Base-by-base conservation (phyloP, 2,888 invertebrate genomes). In the Boloria euphrosyne region DNA sequence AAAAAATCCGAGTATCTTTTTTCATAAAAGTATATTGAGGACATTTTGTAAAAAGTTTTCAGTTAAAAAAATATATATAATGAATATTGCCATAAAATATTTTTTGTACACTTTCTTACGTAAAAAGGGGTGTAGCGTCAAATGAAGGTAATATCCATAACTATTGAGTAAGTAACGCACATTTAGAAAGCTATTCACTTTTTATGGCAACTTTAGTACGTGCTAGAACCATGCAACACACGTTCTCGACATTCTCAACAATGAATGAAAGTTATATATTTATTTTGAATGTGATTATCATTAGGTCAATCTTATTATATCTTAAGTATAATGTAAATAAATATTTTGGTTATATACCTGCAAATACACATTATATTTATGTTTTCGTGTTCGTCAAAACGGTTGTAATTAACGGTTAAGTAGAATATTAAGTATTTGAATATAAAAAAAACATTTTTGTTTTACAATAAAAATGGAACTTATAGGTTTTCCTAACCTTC, bases 61-160 rank as follows among this genome's bases (percentile, higher is more conserved):
- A 10, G 31, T 38, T 38, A 38, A 38, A 38, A 38, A 16, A 10
- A 27, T 27, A 31, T 18, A 14, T 1, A 16, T 17, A 43, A 46
- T 16, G 63, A 43, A 55, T 46, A 58, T 63, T 62, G 67, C 46
- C 43, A 22, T 22, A n/a, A n/a, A 46, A 57, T 17, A 44, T 46
- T 27, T n/a, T 46, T 16, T 13, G 16, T 27, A 59, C 3, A 59
- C 59, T 27, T 17, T 17, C 38, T 38, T 18, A 16, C 10, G 63
- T 62, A 27, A 63, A 68, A 63, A 66, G 71, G 66, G 49, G 60
- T 53, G 53, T 46, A 38, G 52, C 43, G 18, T 18, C 62, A 66
- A 68, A 58, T 53, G 22, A 31, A 59, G 66, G 64, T 67, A 66
- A 66, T 67, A 69, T 64, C 70, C 55, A 68, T 70, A 65, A 65